Conservation (phyloP, 2,113 vertebrate genomes). For the Gasterosteus nipponicus region DNA sequence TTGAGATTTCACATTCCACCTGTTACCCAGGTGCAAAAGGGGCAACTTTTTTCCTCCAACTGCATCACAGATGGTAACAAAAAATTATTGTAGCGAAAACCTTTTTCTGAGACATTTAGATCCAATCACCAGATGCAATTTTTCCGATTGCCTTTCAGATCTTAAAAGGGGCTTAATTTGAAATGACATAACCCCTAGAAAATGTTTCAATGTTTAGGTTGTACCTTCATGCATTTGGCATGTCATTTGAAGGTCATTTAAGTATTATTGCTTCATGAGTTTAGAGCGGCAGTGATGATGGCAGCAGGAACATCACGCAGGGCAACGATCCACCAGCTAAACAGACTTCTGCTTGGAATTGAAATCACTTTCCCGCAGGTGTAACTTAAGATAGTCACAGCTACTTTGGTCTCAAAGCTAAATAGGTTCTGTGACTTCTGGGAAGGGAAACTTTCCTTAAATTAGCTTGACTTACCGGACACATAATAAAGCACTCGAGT, state of each 20-base stretch:
- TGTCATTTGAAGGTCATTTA: neutral
- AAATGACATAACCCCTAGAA: no score
- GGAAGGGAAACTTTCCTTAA: slow-evolving; percentile 5
- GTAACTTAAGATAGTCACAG: neutral
- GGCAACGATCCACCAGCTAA: neutral
- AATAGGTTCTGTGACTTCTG: neutral
- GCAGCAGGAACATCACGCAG: neutral
- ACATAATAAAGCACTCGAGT: neutral
- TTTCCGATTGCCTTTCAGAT: no score
- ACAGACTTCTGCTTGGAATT: slow-evolving; percentile 23
- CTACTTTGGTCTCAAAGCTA: neutral
- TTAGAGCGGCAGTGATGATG: neutral
- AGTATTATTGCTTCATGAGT: neutral
- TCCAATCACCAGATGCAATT: no score
- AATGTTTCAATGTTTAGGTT: neutral
- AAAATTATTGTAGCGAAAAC: no score
- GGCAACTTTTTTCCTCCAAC: no score
- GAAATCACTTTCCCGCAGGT: neutral
- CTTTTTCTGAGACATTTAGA: no score
- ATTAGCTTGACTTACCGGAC: neutral
- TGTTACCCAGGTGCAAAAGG: no score
- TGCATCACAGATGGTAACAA: no score
- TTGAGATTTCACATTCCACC: no score
- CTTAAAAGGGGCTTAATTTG: no score
- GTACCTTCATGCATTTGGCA: neutral